A percentile compares a stretch with the other conserved stretches of the same genome.
Evolutionary conservation across 2,888 invertebrate species (phyloP).

Genomic region (Sinelater perroti): DNA sequence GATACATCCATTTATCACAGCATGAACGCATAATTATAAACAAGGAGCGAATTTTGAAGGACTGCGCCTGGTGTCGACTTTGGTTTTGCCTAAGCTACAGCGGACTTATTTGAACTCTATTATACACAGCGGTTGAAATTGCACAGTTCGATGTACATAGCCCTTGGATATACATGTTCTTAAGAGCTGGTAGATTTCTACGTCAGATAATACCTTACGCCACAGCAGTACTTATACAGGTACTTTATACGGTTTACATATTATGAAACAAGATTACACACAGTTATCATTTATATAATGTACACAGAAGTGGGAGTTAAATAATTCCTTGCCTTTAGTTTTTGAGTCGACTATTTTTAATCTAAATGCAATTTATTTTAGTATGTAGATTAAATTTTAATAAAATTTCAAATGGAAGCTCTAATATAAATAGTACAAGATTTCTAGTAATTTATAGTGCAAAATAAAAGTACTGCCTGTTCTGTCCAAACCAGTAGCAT

Average conservation of each 20-base stretch:
- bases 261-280: conserved; percentile 29
- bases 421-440: too few species aligned
- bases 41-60: conserved; percentile 10
- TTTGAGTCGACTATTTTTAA: too few species aligned
- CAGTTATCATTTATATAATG: conserved; percentile 22
- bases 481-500: too few species aligned
- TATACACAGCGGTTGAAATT: conserved; percentile 30
- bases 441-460: too few species aligned
- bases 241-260: conserved; percentile 18
- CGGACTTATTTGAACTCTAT: conserved; percentile 23
- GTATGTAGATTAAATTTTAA: too few species aligned
- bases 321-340: conserved; percentile 4
- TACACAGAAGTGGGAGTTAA: conserved; percentile 24
- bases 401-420: too few species aligned
- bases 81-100: conserved; percentile 17
- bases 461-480: too few species aligned
- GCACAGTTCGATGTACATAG: conserved; percentile 32
- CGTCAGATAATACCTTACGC: conserved; percentile 12
- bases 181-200: conserved; percentile 22
- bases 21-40: conserved; percentile 24
- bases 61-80: too few species aligned
- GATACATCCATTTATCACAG: conserved; percentile 32
- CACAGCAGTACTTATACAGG: conserved; percentile 19
- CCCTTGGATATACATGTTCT: conserved; percentile 10
- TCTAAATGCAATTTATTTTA: too few species aligned